Percentiles rank a stretch among this genome's conserved stretches.
Conservation (phyloP, 2,113 vertebrate species). For the Columba janthina region DNA sequence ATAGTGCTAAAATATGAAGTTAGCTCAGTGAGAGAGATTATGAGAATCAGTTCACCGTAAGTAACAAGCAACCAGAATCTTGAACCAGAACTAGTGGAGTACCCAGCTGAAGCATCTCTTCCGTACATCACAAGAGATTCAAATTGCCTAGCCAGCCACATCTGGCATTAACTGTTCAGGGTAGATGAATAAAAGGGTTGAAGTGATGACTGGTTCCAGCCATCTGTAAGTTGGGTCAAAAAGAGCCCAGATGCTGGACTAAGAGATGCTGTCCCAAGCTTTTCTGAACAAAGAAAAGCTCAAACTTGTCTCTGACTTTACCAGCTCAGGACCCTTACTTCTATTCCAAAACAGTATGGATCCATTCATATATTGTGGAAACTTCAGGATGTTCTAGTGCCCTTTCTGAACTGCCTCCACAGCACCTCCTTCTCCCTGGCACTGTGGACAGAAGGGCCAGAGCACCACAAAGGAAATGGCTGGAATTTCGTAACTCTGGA, state of each 20-base stretch:
- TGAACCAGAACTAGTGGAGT: not conserved
- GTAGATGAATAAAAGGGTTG: not conserved
- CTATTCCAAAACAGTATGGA: not conserved
- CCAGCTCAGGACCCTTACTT: not conserved
- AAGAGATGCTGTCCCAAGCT: not conserved
- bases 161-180: not conserved
- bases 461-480: not conserved
- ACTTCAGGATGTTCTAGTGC: not conserved
- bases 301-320: not conserved
- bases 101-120: not conserved
- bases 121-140: not conserved
- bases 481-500: not conserved
- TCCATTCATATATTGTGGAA: not conserved
- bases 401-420: not conserved
- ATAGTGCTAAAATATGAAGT: not conserved
- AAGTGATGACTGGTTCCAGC: not conserved
- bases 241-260: not conserved
- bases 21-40: not conserved
- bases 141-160: not conserved
- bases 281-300: not conserved
- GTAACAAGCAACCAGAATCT: not conserved
- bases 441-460: not conserved
- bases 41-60: not conserved
- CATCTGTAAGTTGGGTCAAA: not conserved
- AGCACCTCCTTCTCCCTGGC: not conserved